Evolutionary conservation across 2,888 invertebrate genomes (phyloP), one percentile per base, ranked within the genome.

Genomic region (Alentia gelatinosa): DNA sequence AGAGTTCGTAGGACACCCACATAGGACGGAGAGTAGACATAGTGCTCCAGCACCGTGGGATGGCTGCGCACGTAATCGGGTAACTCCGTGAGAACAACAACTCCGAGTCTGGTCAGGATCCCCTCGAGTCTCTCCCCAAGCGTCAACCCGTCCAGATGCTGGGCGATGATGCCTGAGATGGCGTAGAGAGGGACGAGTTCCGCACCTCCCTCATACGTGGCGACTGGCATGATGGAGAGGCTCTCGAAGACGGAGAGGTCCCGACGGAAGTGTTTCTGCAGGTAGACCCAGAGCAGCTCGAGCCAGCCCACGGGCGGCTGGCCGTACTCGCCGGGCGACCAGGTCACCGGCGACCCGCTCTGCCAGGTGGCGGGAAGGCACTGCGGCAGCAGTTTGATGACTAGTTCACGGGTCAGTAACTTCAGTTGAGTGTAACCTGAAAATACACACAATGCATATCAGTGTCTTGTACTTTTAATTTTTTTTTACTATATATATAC

Each of bases 381-480:
- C 39, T 83, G 74, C n/a, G 91, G 92, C 23, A 93, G 90, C 19
- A 93, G 91, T 30, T 90, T 86, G 33, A 91, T 90, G 35, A 93
- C 89, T 4, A 91, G 35, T 5, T 88, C 37, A 4, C 88, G 23
- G 50, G 91, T 91, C 15, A 93, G 86, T 1, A 92, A 37, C 47
- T 91, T 91, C 56, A 93, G 86, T 90, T 93, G 93, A 0, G 93
- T 92, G 90, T 91, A 93, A 35, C 93, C 93, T 93, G 79, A 19
- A 92, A 91, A 19, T 42, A 42, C 1, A 75, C 5, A 26, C 5
- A 50, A 26, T 74, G 74, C n/a, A n/a, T n/a, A n/a, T n/a, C n/a
- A n/a, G n/a, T n/a, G n/a, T n/a, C n/a, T n/a, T n/a, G n/a, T n/a
- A n/a, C n/a, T n/a, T n/a, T n/a, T n/a, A n/a, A n/a, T n/a, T n/a